A percentile compares a stretch with the other conserved stretches of the same genome.
phyloP scores from a whole-genome alignment of 1,140 invertebrate species.

The Bombus sylvicola region DNA sequence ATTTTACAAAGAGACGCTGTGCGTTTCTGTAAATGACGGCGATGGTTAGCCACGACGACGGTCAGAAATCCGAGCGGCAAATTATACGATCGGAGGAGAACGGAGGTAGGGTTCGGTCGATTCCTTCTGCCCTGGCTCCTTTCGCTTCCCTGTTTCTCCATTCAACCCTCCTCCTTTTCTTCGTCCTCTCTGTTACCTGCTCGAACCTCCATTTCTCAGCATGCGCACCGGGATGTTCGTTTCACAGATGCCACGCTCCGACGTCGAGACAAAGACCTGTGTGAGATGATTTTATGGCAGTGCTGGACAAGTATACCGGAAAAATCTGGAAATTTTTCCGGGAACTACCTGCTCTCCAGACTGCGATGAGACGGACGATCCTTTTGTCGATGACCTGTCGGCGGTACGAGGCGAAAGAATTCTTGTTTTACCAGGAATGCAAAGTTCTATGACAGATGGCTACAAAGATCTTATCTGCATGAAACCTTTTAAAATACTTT shows the following conservation, averaged over 20 bases:
- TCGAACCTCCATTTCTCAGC: constrained; percentile 9
- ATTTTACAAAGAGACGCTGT: neutral
- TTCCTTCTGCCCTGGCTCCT: constrained; percentile 1
- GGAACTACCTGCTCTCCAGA: constrained; percentile 40
- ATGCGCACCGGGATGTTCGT: constrained; percentile 21
- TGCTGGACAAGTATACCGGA: neutral
- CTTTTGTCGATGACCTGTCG: neutral
- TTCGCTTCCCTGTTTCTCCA: neutral
- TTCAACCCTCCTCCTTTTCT: neutral
- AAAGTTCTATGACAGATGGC: neutral
- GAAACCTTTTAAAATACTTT: neutral
- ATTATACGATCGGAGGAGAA: constrained; percentile 41
- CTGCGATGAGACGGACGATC: constrained; percentile 23
- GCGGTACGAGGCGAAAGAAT: neutral
- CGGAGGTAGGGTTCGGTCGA: constrained; percentile 2
- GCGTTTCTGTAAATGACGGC: constrained; percentile 44
- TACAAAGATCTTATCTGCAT: constrained; percentile 1
- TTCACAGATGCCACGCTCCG: constrained; percentile 26
- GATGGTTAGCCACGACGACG: neutral
- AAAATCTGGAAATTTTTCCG: constrained; percentile 36
- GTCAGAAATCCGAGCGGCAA: constrained; percentile 27
- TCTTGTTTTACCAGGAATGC: neutral
- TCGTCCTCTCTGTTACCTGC: constrained; percentile 6
- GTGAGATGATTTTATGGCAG: neutral
- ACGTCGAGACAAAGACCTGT: constrained; percentile 32